Evolutionary conservation across 1,140 invertebrate species (phyloP).

Genomic region (Drosophila bifasciata): DNA sequence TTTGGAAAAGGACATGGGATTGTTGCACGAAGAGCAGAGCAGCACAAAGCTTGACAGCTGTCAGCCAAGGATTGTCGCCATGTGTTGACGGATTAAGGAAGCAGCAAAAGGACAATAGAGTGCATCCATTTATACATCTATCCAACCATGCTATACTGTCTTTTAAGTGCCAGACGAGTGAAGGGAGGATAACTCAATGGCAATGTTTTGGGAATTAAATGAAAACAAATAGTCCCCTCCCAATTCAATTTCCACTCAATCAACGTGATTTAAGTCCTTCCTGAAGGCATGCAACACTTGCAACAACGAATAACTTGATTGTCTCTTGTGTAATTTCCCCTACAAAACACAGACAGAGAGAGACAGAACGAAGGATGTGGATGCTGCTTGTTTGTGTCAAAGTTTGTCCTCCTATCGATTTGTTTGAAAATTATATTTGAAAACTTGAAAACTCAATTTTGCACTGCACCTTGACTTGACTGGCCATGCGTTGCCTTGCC

Average conservation of each 20-base stretch:
- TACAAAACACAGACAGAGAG: neutral
- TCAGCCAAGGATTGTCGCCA: conserved; percentile 40
- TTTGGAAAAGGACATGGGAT: conserved; percentile 1
- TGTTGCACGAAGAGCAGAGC: neutral
- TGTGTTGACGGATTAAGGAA: conserved; percentile 46
- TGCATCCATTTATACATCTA: too few species aligned
- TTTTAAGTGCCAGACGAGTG: conserved; percentile 5
- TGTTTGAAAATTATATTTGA: conserved; percentile 74
- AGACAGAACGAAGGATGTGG: too few species aligned
- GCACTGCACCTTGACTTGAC: too few species aligned
- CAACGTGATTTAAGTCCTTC: conserved; percentile 50
- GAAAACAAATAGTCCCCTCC: conserved; percentile 64
- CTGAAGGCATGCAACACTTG: conserved; percentile 8
- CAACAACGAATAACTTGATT: conserved; percentile 63
- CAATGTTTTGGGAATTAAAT: conserved; percentile 62
- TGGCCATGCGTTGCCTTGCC: too few species aligned
- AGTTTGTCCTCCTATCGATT: conserved; percentile 76
- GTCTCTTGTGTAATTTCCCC: conserved; percentile 55
- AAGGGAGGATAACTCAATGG: conserved; percentile 8
- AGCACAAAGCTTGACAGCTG: conserved; percentile 46
- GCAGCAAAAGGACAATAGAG: neutral
- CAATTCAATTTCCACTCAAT: conserved; percentile 73
- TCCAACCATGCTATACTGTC: neutral
- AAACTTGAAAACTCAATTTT: conserved; percentile 76
- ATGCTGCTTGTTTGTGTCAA: conserved; percentile 31